Evolutionary conservation across 2,888 invertebrate genomes (phyloP).

Genomic region (Phanerotoma sp.): DNA sequence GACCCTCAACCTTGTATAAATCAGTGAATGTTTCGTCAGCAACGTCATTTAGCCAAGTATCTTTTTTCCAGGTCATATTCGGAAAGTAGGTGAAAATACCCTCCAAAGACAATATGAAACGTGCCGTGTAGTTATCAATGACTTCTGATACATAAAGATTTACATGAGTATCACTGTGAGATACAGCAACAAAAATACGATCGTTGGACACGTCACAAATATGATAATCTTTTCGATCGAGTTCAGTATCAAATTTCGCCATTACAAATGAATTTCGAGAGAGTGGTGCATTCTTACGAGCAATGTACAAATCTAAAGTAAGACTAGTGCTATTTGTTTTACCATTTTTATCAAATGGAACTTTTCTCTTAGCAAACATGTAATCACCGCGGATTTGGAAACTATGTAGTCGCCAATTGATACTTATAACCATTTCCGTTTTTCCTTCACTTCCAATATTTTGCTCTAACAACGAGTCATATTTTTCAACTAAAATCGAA

Average conservation of each 20-base stretch:
- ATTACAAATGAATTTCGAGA: slow-evolving; percentile 69
- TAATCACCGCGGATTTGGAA: slow-evolving; percentile 82
- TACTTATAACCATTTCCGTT: no score
- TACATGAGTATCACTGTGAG: slow-evolving; percentile 71
- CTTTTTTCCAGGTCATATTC: slow-evolving; percentile 76
- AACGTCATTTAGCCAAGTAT: slow-evolving; percentile 78
- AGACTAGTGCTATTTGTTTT: slow-evolving; percentile 1
- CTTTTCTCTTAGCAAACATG: slow-evolving; percentile 78
- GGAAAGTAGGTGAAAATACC: slow-evolving; percentile 83
- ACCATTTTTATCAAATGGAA: slow-evolving; percentile 60
- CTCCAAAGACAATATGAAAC: slow-evolving; percentile 77
- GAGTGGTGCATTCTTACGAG: slow-evolving; percentile 74
- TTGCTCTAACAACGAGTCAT: no score
- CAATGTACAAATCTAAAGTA: slow-evolving; percentile 69
- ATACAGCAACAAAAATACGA: slow-evolving; percentile 78
- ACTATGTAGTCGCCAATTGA: no score
- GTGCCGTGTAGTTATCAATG: slow-evolving; percentile 63
- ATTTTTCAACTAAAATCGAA: slow-evolving; percentile 65
- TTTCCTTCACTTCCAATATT: no score
- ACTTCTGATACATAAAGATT: slow-evolving; percentile 82
- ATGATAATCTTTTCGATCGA: slow-evolving; percentile 70
- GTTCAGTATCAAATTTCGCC: slow-evolving; percentile 74
- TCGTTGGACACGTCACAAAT: slow-evolving; percentile 82
- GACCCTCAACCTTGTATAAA: slow-evolving; percentile 82
- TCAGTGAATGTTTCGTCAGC: slow-evolving; percentile 84